Evolutionary conservation across 1,140 invertebrate genomes (phyloP), one percentile per base, ranked within the genome.

Genomic region (Coptotermes formosanus): DNA sequence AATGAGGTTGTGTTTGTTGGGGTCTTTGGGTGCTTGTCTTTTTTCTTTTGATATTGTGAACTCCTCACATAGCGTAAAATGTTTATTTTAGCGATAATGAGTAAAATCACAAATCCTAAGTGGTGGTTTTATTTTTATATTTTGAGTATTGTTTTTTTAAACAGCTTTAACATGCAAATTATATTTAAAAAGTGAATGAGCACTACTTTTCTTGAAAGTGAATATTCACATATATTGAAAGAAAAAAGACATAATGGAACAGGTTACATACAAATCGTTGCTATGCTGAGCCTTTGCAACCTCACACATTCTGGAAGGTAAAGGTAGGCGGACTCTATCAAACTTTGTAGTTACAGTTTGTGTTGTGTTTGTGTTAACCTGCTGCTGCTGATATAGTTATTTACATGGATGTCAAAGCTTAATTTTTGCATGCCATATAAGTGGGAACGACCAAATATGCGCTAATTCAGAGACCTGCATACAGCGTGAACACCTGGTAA

Each of bases 261-360:
- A 75, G 64, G n/a, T 75, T 75, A 75, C 64, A 30, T 75, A 75
- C 64, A 75, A 75, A 75, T 75, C 64, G 64, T 52, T 84, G 44
- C 44, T 84, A 84, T 84, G 83, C 45, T 52, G 83, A 84, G 83
- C 83, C 83, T 84, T 75, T 84, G 83, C 83, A 84, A 84, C 83
- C 83, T 84, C 83, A 84, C 83, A 84, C 45, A 32, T 84, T 84
- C 44, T 84, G 83, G 83, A 84, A 52, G 83, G 45, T 52, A 52
- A 84, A 84, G 83, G 83, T 84, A 84, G 83, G 83, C 83, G 83
- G 83, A 84, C 45, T 84, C 83, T 84, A 52, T 84, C 83, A 84
- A 30, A 52, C 83, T 84, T 83, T 84, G 83, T 84, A 84, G 83
- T 84, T 84, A 25, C 23, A 75, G 64, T 75, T 75, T 75, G 25